phyloP scores from a whole-genome alignment of 1,140 invertebrate species.

The Parasteatoda tepidariorum region DNA sequence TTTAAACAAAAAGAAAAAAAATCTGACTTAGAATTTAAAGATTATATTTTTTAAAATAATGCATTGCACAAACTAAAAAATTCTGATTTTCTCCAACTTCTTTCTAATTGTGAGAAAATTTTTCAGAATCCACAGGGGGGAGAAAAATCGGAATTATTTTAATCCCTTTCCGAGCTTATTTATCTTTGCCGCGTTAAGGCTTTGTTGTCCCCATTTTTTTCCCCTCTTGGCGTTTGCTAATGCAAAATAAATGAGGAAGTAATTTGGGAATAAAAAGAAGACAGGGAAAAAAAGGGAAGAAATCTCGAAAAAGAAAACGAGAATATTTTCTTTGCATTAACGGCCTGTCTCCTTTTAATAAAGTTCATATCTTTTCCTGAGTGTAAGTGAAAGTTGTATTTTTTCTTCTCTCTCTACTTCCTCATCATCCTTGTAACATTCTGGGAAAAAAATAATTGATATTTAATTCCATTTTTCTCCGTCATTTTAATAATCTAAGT shows the following conservation, averaged over 20 bases:
- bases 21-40: too few relatives aligned
- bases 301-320: neutral
- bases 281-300: neutral
- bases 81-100: too few relatives aligned
- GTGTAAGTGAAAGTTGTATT: neutral
- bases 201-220: neutral
- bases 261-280: neutral
- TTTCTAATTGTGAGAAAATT: too few relatives aligned
- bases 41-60: too few relatives aligned
- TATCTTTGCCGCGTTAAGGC: neutral
- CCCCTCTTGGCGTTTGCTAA: neutral
- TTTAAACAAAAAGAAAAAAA: too few relatives aligned
- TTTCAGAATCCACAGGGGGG: too few relatives aligned
- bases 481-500: neutral
- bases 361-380: neutral
- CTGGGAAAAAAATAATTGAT: neutral
- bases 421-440: neutral
- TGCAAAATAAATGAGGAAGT: neutral
- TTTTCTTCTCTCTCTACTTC: neutral
- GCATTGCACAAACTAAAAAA: too few relatives aligned
- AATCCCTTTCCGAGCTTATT: neutral
- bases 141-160: neutral
- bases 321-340: slow-evolving; percentile 20
- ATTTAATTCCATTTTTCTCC: neutral
- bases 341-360: slow-evolving; percentile 1